Evolutionary conservation across 2,888 invertebrate species (phyloP).

Genomic region (Stenoptilia bipunctidactyla): DNA sequence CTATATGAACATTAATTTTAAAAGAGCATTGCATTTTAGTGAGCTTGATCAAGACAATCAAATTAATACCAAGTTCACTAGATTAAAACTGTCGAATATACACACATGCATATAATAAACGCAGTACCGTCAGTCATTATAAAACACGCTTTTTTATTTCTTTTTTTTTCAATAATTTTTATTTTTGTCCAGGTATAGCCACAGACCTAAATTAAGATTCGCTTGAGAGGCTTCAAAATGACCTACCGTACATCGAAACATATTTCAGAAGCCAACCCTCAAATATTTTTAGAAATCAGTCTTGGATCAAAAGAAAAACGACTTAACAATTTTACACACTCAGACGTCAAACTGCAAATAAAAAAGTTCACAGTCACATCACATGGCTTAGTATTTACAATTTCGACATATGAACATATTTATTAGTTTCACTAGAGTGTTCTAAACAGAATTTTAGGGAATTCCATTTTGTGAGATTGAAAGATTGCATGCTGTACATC

Average conservation of each 20-base stretch:
- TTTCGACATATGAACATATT: conserved; percentile 14
- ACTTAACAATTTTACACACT: conserved; percentile 28
- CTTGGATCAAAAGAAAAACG: conserved; percentile 54
- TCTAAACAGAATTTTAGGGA: conserved; percentile 29
- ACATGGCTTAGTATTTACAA: conserved; percentile 21
- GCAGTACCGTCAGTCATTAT: conserved; percentile 30
- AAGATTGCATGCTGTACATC: no score
- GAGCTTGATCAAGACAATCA: conserved; percentile 62
- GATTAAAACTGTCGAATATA: conserved; percentile 26
- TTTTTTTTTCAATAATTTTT: conserved; percentile 22
- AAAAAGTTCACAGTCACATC: conserved; percentile 23
- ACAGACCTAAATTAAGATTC: conserved; percentile 2
- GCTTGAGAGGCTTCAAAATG: conserved; percentile 20
- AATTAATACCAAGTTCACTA: conserved; percentile 57
- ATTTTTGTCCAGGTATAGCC: conserved; percentile 13
- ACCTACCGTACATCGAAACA: conserved; percentile 12
- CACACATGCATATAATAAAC: conserved; percentile 19
- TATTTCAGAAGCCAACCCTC: conserved; percentile 32
- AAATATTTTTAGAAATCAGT: conserved; percentile 52
- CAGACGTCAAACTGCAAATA: conserved; percentile 21
- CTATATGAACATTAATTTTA: conserved; percentile 56
- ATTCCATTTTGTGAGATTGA: conserved; percentile 32
- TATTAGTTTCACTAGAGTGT: conserved; percentile 12
- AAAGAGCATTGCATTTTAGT: conserved; percentile 60
- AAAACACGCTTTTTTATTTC: conserved; percentile 14